Conservation (phyloP, 2,797 vertebrate species). For the Orestias chungarensis region DNA sequence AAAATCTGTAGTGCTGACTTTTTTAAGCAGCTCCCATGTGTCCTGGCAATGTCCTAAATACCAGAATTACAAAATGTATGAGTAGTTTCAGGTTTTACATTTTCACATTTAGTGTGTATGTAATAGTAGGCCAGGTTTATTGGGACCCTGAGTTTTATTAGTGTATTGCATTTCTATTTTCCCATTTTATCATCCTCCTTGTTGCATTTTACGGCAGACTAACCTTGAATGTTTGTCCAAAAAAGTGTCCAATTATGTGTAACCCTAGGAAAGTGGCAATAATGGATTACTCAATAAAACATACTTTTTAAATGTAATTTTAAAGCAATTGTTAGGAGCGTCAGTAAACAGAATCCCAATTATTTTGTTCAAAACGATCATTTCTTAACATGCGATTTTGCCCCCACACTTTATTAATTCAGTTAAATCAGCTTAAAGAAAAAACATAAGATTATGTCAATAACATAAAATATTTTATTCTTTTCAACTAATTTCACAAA, state of each 20-base stretch:
- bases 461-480: too few relatives aligned
- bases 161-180: too few relatives aligned
- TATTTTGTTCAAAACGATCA: background rate
- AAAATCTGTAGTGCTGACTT: conserved; percentile 39
- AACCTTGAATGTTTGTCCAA: too few relatives aligned
- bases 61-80: conserved; percentile 19
- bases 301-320: too few relatives aligned
- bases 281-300: background rate
- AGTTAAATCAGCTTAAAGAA: background rate
- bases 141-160: background rate
- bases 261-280: background rate
- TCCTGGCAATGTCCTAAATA: conserved; percentile 32
- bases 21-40: conserved; percentile 38
- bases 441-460: too few relatives aligned
- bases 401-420: background rate
- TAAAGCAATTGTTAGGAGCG: background rate
- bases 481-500: background rate
- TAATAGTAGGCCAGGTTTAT: background rate
- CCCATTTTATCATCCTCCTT: too few relatives aligned
- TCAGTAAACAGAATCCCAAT: background rate
- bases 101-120: background rate
- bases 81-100: background rate
- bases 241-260: too few relatives aligned
- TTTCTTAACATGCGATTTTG: background rate
- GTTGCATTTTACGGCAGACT: too few relatives aligned